A percentile compares a stretch with the other conserved stretches of the same genome.
These are phyloP conservation scores for Nymphalis polychloros DNA, from an alignment of 2,888 invertebrate genomes.

Conservation along the genomic window DNA sequence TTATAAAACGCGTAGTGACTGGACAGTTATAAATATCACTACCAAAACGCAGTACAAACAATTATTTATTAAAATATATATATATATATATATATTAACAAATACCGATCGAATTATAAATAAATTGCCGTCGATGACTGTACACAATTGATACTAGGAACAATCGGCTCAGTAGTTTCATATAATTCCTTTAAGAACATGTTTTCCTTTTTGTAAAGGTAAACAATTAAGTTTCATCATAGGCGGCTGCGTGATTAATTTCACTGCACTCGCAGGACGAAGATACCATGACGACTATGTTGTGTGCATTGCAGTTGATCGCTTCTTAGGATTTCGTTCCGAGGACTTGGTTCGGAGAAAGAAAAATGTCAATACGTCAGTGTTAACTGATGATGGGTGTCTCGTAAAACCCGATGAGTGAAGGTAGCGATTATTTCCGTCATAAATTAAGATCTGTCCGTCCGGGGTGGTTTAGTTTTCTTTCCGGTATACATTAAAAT, in stretches of 20 bases:
- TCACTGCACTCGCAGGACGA: no score
- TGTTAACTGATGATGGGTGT: slow-evolving; percentile 18
- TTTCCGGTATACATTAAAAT: no score
- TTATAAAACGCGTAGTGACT: no score
- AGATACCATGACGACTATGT: not conserved
- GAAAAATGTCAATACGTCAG: not conserved
- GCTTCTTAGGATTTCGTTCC: not conserved
- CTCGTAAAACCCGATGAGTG: not conserved
- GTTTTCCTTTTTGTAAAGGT: no score
- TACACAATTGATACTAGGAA: not conserved
- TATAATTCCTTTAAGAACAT: not conserved
- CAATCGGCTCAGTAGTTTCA: slow-evolving; percentile 1
- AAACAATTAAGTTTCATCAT: not conserved
- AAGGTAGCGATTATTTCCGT: no score
- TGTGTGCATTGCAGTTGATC: not conserved
- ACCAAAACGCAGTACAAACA: not conserved
- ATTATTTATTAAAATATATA: no score
- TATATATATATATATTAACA: no score
- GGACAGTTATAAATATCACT: no score
- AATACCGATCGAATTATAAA: not conserved
- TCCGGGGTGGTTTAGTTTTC: no score
- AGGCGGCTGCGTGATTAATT: no score
- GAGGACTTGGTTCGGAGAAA: not conserved
- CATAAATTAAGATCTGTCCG: no score
- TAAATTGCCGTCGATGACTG: not conserved